Evolutionary conservation across 2,113 vertebrate species (phyloP).

Genomic region (Siniperca chuatsi): DNA sequence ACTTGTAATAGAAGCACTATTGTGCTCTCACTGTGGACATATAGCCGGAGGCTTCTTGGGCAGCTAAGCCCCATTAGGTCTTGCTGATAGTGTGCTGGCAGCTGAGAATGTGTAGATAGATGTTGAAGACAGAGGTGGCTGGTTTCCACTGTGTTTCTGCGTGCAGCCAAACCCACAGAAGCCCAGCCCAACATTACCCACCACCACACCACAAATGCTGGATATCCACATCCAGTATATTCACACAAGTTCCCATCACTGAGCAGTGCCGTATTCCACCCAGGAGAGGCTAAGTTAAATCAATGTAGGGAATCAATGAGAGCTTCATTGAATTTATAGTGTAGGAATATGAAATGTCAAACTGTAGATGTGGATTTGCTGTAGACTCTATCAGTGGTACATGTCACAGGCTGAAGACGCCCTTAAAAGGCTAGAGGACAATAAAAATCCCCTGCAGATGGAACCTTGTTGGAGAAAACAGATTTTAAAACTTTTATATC

Average conservation of each 20-base stretch:
- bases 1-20: slow-evolving; percentile 53
- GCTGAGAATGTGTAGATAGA: slow-evolving; percentile 43
- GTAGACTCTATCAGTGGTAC: slow-evolving; percentile 46
- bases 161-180: slow-evolving; percentile 50
- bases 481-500: not conserved
- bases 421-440: slow-evolving; percentile 10
- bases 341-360: slow-evolving; percentile 65
- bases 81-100: slow-evolving; percentile 46
- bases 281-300: slow-evolving; percentile 50
- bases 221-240: slow-evolving; percentile 19
- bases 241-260: slow-evolving; percentile 38
- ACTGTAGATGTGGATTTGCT: slow-evolving; percentile 61
- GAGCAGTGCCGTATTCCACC: slow-evolving; percentile 53
- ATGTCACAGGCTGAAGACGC: slow-evolving; percentile 28
- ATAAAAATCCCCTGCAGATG: slow-evolving; percentile 17
- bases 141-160: slow-evolving; percentile 16
- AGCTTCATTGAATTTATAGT: slow-evolving; percentile 61
- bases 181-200: slow-evolving; percentile 43
- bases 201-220: slow-evolving; percentile 39
- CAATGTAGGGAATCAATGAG: slow-evolving; percentile 63
- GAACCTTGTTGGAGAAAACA: not conserved
- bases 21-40: slow-evolving; percentile 56
- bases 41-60: slow-evolving; percentile 26
- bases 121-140: slow-evolving; percentile 30
- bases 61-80: slow-evolving; percentile 62